Evolutionary conservation across 2,113 vertebrate genomes (phyloP), one percentile per base, ranked within the genome.

Genomic region (Lamprologus ornatipinnis): DNA sequence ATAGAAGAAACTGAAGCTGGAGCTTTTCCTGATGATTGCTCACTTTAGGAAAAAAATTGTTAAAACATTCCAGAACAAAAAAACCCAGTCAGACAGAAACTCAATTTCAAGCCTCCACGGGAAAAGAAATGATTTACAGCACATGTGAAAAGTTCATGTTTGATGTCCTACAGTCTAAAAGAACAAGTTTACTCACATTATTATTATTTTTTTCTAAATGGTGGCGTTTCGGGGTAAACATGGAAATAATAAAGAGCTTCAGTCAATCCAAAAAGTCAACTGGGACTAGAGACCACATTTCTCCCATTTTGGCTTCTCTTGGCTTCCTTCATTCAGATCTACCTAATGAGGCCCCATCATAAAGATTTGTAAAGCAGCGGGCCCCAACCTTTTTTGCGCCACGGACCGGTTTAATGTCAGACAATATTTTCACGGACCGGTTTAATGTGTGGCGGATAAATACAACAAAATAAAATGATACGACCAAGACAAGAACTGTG

Each of bases 31-130:
- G 13, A 17, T 33, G 68, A 79, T 14, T 78, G 42, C 4, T 7
- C 26, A 37, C 15, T 31, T 47, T 13, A 83, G n/a, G 42, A 65
- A 78, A 54, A 40, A 31, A 31, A 51, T 1, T 47, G 9, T 60
- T 53, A 6, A 31, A 40, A 9, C 14, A 13, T 6, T 49, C 7
- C 7, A 33, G 17, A 21, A 51, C 26, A 28, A 5, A 51, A 51
- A 79, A 33, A 13, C 1, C 0, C n/a, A 0, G 10, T 4, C 3
- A 4, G 40, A 9, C 5, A 10, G 37, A 45, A 26, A 26, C 13
- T 45, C 40, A 45, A 26, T 14, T 70, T 40, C 13, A 73, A 45
- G 7, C 42, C 70, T 47, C 40, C 42, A 3, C 14, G 1, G 23
- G 1, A 78, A 49, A 49, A 26, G 15, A 19, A 70, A 70, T 23